Base-by-base conservation (phyloP, 2,888 invertebrate species). In the Pseudoips prasinana region DNA sequence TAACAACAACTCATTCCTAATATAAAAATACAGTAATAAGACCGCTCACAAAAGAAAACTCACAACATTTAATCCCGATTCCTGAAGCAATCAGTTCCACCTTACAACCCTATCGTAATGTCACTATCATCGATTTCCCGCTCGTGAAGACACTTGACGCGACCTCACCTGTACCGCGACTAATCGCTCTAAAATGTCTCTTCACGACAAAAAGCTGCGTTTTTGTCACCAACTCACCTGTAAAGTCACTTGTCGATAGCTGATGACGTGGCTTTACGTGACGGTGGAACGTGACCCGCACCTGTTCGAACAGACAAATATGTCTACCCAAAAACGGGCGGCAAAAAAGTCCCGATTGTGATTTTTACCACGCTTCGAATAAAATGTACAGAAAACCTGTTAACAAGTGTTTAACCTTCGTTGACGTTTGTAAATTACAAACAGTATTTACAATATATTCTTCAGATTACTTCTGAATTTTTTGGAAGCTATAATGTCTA, bases 101-200 rank as follows among this genome's bases (percentile, higher is more conserved):
- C 10, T 10, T 40, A 40, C 33, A 54, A 39, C 46, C 42, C 37
- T 41, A 54, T 37, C 35, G 23, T 8, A 22, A 40, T 35, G 34
- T 42, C 27, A 38, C 34, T 32, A 55, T 48, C 51, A 44, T 29
- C 39, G 40, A 53, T 43, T 50, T 39, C 39, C 49, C 53, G 47
- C 47, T 69, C 71, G 73, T 73, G 73, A 69, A 59, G 14, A 14
- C 67, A 72, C 71, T 68, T 68, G 72, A 57, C 64, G 51, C 67
- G 71, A 78, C 73, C 75, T 76, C 73, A 81, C 85, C 80, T 83
- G 84, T 70, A 64, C 54, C 80, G 76, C 57, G 64, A 57, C 85
- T 39, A 82, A 84, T 83, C 63, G 57, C 56, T 38, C 53, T 63
- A 65, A 70, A 70, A 72, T 64, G 62, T 64, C 58, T 58, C 60